A percentile compares a stretch with the other conserved stretches of the same genome.
Evolutionary conservation across 2,888 invertebrate species (phyloP).

Genomic region (Hesperia comma): DNA sequence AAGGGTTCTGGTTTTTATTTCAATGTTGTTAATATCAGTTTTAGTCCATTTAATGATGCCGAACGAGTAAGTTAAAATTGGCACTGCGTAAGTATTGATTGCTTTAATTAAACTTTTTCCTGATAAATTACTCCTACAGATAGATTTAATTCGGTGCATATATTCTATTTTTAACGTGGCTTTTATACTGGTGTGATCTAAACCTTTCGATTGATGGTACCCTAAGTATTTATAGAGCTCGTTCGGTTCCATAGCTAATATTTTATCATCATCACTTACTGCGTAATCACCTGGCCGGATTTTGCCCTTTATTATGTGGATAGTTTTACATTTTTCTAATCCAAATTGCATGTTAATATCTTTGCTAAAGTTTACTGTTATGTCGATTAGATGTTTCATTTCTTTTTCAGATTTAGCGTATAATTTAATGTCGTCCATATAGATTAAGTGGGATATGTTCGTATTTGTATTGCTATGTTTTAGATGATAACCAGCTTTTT

Average conservation of each 20-base stretch:
- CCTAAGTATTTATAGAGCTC: too few species aligned
- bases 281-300: too few species aligned
- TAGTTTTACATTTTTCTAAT: conserved; percentile 5
- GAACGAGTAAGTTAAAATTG: neutral
- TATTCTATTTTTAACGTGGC: too few species aligned
- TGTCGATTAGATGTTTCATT: conserved; percentile 3
- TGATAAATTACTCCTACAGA: neutral
- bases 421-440: conserved; percentile 4
- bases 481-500: neutral
- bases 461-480: neutral
- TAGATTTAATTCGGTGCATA: too few species aligned
- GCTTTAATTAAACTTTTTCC: conserved; percentile 8
- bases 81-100: neutral
- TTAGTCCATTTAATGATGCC: conserved; percentile 5
- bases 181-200: too few species aligned
- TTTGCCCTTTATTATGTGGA: too few species aligned
- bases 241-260: too few species aligned
- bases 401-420: conserved; percentile 4
- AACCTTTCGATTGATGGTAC: too few species aligned
- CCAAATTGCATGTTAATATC: conserved; percentile 15
- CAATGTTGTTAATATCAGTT: neutral
- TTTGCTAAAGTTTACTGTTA: neutral
- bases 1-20: neutral
- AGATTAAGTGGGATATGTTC: neutral
- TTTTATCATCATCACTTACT: too few species aligned